A percentile compares a stretch with the other conserved stretches of the same genome.
phyloP scores from a whole-genome alignment of 2,113 vertebrate species.

The Pangasianodon gigas region DNA sequence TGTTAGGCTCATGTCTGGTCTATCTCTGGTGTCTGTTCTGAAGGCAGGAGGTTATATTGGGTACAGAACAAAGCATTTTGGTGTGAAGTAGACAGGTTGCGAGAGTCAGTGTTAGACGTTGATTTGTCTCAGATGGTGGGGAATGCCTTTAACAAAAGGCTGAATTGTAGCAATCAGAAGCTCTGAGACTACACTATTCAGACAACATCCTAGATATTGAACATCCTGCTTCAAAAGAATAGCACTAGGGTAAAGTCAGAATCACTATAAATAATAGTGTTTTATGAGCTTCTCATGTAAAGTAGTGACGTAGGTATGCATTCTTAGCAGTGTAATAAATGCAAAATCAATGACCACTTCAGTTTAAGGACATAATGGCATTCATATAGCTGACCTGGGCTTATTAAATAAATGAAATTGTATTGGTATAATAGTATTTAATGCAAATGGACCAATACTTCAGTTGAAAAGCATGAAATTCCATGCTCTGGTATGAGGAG shows the following conservation, averaged over 20 bases:
- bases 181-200: neutral
- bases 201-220: neutral
- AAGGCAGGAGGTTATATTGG: neutral
- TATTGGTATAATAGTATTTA: neutral
- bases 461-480: too few relatives aligned
- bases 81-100: neutral
- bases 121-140: neutral
- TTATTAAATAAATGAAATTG: neutral
- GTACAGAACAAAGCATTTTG: constrained; percentile 4
- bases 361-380: neutral
- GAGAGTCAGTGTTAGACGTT: neutral
- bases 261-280: neutral
- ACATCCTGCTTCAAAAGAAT: neutral
- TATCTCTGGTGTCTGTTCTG: neutral
- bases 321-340: neutral
- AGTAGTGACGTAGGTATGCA: neutral
- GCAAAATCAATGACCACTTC: neutral
- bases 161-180: neutral
- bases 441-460: neutral
- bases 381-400: neutral
- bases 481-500: neutral
- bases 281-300: neutral
- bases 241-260: neutral
- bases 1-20: neutral
- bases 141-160: neutral